These are phyloP conservation scores for Platycheirus albimanus DNA, from an alignment of 2,888 invertebrate genomes.

Conservation along the genomic window DNA sequence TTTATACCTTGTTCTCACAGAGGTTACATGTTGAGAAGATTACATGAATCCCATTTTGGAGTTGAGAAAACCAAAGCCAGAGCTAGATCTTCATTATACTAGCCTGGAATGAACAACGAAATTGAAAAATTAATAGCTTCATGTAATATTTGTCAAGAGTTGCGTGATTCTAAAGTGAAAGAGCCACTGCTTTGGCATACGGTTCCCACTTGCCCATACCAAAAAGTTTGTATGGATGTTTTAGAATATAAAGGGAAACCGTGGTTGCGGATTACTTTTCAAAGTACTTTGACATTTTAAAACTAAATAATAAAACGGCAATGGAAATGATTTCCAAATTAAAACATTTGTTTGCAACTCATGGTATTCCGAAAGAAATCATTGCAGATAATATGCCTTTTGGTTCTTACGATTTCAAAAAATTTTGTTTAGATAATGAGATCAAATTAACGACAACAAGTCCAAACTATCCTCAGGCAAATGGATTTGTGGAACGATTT, in stretches of 20 bases:
- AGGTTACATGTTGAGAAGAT: slow-evolving; percentile 59
- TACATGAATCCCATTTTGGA: slow-evolving; percentile 75
- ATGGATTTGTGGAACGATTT: neutral
- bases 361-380: slow-evolving; percentile 68
- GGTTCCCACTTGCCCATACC: slow-evolving; percentile 36
- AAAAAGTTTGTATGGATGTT: slow-evolving; percentile 58
- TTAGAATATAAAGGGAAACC: slow-evolving; percentile 54
- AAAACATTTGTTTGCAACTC: slow-evolving; percentile 32
- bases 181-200: slow-evolving; percentile 56
- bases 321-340: slow-evolving; percentile 57
- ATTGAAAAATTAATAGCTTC: slow-evolving; percentile 69
- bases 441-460: slow-evolving; percentile 55
- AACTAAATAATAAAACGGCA: slow-evolving; percentile 63
- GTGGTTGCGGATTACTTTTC: slow-evolving; percentile 59
- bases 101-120: slow-evolving; percentile 74
- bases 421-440: slow-evolving; percentile 40
- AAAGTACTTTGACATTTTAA: slow-evolving; percentile 64
- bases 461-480: slow-evolving; percentile 10
- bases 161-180: slow-evolving; percentile 48
- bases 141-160: slow-evolving; percentile 54
- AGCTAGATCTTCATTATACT: slow-evolving; percentile 75
- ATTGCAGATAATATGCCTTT: slow-evolving; percentile 65
- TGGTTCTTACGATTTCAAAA: slow-evolving; percentile 47
- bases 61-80: slow-evolving; percentile 75
- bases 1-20: slow-evolving; percentile 52